These are phyloP conservation scores for Folsomia manolachei DNA, from an alignment of 2,888 invertebrate species.

Conservation along the genomic window DNA sequence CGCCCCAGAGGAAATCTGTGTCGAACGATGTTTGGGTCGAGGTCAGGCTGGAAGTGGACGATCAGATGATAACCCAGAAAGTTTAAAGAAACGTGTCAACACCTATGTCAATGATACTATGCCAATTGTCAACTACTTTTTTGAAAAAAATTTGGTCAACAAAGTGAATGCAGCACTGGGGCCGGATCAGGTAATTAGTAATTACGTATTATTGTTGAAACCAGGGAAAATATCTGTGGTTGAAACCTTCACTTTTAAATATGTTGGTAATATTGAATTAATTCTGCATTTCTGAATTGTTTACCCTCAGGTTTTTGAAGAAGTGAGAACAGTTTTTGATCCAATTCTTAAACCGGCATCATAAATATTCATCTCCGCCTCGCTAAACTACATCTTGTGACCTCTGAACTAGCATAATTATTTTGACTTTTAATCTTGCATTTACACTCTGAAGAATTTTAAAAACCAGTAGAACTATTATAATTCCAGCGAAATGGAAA, in stretches of 20 bases:
- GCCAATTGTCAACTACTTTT: conserved; percentile 84
- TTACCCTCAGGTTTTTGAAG: conserved; percentile 44
- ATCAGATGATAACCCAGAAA: conserved; percentile 88
- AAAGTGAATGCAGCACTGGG: conserved; percentile 69
- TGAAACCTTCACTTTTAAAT: too few species aligned
- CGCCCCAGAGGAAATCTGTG: conserved; percentile 78
- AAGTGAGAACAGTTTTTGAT: conserved; percentile 35
- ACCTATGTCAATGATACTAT: conserved; percentile 82
- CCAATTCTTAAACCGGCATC: conserved; percentile 9
- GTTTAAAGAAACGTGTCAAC: conserved; percentile 78
- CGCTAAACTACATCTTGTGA: too few species aligned
- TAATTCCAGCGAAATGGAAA: too few species aligned
- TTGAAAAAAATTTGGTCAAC: conserved; percentile 66
- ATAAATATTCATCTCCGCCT: too few species aligned
- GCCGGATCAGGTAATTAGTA: conserved; percentile 65
- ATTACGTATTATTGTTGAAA: neutral
- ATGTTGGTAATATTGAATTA: too few species aligned
- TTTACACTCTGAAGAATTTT: too few species aligned
- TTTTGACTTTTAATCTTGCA: too few species aligned
- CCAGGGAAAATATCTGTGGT: neutral
- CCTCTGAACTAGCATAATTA: too few species aligned
- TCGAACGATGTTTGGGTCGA: conserved; percentile 77
- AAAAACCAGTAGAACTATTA: too few species aligned
- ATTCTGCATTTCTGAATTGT: too few species aligned
- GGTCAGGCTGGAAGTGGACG: conserved; percentile 84